Evolutionary conservation across 1,140 invertebrate genomes (phyloP).

Genomic region (Eciton burchellii): DNA sequence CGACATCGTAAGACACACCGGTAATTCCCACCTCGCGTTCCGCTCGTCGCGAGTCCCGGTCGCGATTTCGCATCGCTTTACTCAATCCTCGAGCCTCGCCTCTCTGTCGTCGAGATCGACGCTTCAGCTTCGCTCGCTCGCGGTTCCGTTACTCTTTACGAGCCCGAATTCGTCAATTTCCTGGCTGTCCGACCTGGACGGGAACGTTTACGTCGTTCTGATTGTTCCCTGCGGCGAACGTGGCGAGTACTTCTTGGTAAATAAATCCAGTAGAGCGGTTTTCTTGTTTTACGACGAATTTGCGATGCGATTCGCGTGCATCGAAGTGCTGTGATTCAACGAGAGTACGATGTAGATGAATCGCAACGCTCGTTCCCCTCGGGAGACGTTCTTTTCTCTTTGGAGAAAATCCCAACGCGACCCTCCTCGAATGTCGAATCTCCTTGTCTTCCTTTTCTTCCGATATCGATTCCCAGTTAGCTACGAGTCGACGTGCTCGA

Average conservation of each 20-base stretch:
- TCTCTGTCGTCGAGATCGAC: neutral
- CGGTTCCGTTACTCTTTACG: neutral
- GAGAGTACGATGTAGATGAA: no score
- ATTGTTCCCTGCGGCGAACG: neutral
- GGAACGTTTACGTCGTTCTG: neutral
- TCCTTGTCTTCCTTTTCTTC: no score
- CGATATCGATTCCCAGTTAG: no score
- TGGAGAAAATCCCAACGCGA: no score
- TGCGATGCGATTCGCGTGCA: neutral
- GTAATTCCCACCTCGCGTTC: slow-evolving; percentile 14
- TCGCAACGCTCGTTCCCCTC: no score
- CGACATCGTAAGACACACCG: slow-evolving; percentile 78
- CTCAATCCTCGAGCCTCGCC: neutral
- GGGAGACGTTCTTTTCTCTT: no score
- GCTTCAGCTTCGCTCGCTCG: neutral
- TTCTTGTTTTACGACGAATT: neutral
- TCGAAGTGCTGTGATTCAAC: neutral
- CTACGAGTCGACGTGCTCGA: no score
- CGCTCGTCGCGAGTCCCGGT: neutral
- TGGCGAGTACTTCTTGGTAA: neutral
- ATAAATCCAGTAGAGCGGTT: neutral
- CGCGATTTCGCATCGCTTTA: slow-evolving; percentile 11
- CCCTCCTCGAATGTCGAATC: no score
- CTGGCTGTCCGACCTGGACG: no score
- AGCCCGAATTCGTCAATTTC: neutral